A percentile compares a stretch with the other conserved stretches of the same genome.
Evolutionary conservation across 2,888 invertebrate genomes (phyloP).

Genomic region (Carterocephalus palaemon): DNA sequence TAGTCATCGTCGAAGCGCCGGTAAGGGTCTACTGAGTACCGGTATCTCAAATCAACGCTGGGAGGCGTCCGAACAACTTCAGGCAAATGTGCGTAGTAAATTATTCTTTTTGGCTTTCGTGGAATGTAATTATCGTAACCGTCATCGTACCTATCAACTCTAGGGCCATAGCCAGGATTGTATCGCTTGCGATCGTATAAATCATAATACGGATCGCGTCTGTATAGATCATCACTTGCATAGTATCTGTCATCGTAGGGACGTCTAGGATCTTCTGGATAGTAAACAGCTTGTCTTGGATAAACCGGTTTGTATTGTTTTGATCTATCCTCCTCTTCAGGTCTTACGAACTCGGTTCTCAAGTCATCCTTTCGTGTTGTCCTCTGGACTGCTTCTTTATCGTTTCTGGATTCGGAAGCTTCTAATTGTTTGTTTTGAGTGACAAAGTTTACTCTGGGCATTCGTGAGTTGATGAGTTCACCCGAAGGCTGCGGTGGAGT

Average conservation of each 20-base stretch:
- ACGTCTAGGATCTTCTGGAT: conserved; percentile 68
- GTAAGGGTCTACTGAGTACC: conserved; percentile 70
- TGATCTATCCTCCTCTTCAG: conserved; percentile 56
- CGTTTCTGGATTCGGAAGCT: conserved; percentile 71
- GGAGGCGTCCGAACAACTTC: conserved; percentile 82
- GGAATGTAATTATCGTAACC: conserved; percentile 60
- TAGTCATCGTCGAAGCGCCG: conserved; percentile 66
- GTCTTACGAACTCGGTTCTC: conserved; percentile 69
- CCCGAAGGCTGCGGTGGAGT: conserved; percentile 75
- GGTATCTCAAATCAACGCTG: conserved; percentile 75
- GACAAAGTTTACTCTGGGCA: conserved; percentile 83
- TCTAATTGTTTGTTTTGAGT: conserved; percentile 79
- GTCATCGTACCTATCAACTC: conserved; percentile 67
- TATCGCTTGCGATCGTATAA: conserved; percentile 58
- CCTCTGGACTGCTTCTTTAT: conserved; percentile 70
- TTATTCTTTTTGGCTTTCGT: conserved; percentile 80
- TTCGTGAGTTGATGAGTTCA: conserved; percentile 77
- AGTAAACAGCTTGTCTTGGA: conserved; percentile 69
- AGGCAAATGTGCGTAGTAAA: conserved; percentile 84
- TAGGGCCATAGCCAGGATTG: conserved; percentile 51
- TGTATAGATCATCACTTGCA: conserved; percentile 59
- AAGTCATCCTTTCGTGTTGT: conserved; percentile 62
- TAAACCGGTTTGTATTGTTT: conserved; percentile 64
- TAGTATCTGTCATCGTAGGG: conserved; percentile 63
- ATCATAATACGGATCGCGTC: conserved; percentile 67